Base-by-base conservation (phyloP, 2,888 invertebrate genomes). In the Aethes cnicana region DNA sequence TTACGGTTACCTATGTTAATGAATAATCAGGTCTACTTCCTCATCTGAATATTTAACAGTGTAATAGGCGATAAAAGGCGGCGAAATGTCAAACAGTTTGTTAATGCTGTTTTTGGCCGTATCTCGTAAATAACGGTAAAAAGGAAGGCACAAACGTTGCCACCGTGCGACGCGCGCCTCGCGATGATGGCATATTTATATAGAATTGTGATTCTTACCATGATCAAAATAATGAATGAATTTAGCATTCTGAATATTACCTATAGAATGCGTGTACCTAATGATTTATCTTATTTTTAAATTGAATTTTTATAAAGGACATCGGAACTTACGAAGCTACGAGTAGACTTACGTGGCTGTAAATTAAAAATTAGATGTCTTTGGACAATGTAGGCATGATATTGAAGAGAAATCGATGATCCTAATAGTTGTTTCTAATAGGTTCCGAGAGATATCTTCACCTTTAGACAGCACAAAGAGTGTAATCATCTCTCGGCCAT, bases 401-500 rank as follows among this genome's bases (percentile, higher is more conserved):
- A 39, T n/a, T n/a, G n/a, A 33, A 16, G 18, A 52, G 28, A 25
- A 25, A 25, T 32, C 23, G 37, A 39, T 32, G 36, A 37, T 11
- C 14, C 18, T 23, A 33, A 28, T 18, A 37, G 14, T 25, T 26
- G 17, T 42, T 14, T 21, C 37, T 46, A 46, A 39, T 44, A 44
- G 25, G 44, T 52, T 32, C 18, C 14, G 8, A 37, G 26, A 28
- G 14, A 44, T 52, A 52, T 52, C 49, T 49, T 44, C 37, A 50
- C 72, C 65, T 76, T 77, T 73, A 71, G 52, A 52, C 39, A 69
- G 65, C 67, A 76, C 66, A 74, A 74, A 74, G 67, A 65, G 57
- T 63, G 64, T 74, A 73, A 78, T 79, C 72, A 72, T 67, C 67
- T 71, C 69, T 59, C 68, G 70, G 62, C 59, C 68, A 77, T 71